Percentiles rank a stretch among this genome's conserved stretches.
phyloP scores from a whole-genome alignment of 2,888 invertebrate species.

The Caenorhabditis wallacei region DNA sequence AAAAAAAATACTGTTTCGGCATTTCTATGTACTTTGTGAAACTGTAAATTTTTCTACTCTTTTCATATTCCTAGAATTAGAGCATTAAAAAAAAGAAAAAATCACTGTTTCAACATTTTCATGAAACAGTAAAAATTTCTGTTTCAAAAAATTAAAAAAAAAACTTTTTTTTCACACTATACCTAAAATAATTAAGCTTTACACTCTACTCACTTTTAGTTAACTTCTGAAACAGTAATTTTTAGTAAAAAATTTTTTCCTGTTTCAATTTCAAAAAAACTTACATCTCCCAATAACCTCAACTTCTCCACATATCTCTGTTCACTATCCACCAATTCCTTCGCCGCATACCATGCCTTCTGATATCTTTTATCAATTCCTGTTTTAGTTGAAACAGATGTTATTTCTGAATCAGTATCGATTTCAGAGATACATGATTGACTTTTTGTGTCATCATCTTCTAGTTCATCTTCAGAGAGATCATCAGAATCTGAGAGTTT shows the following conservation, averaged over 20 bases:
- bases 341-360: conserved; percentile 85
- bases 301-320: conserved; percentile 87
- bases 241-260: not conserved
- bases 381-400: conserved; percentile 15
- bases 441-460: conserved; percentile 77
- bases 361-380: conserved; percentile 73
- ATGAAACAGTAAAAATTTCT: no score
- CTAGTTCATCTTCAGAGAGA: conserved; percentile 80
- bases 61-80: no score
- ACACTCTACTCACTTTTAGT: no score
- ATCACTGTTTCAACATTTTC: no score
- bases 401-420: conserved; percentile 70
- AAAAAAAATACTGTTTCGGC: no score
- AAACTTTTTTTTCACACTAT: no score
- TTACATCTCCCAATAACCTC: conserved; percentile 87
- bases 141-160: no score
- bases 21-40: no score
- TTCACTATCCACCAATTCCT: conserved; percentile 87
- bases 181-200: no score
- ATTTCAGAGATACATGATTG: conserved; percentile 56
- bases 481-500: conserved; percentile 80
- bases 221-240: no score
- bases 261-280: conserved; percentile 12
- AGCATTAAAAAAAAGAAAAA: no score
- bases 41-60: no score